Conservation (phyloP, 2,888 invertebrate species). For the Isotomurus palustris region DNA sequence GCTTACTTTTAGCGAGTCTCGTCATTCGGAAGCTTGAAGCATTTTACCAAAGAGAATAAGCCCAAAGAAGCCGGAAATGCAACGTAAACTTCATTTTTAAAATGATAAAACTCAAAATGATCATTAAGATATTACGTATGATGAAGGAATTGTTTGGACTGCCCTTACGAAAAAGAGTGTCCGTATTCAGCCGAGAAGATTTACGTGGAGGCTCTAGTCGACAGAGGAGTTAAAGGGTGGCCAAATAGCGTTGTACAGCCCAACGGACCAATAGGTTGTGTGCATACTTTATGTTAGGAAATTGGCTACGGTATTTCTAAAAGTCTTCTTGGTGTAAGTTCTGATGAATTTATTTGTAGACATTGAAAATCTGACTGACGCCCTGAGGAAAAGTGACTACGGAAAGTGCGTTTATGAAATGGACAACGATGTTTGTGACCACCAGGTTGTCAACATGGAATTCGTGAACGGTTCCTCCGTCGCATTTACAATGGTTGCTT, state of each 20-base stretch:
- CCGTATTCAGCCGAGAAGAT: conserved; percentile 52
- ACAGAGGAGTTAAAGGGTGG: conserved; percentile 43
- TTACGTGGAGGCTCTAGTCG: conserved; percentile 48
- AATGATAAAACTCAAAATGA: conserved; percentile 30
- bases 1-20: conserved; percentile 37
- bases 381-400: conserved; percentile 47
- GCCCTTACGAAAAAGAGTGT: conserved; percentile 50
- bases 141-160: conserved; percentile 50
- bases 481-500: conserved; percentile 50
- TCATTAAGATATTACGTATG: too few relatives aligned
- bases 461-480: conserved; percentile 51
- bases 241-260: conserved; percentile 46
- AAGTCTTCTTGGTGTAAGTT: background rate
- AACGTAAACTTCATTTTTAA: conserved; percentile 16
- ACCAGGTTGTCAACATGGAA: conserved; percentile 51
- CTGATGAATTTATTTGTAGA: conserved; percentile 11
- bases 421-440: conserved; percentile 52
- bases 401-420: conserved; percentile 52
- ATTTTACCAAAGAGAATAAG: conserved; percentile 49
- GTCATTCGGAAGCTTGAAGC: conserved; percentile 40
- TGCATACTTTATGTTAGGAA: background rate
- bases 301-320: too few relatives aligned
- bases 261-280: conserved; percentile 37
- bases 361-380: conserved; percentile 32
- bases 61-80: conserved; percentile 49